These are phyloP conservation scores for Sylvilagus bachmani DNA, from an alignment of 2,113 vertebrate species.

Conservation along the genomic window DNA sequence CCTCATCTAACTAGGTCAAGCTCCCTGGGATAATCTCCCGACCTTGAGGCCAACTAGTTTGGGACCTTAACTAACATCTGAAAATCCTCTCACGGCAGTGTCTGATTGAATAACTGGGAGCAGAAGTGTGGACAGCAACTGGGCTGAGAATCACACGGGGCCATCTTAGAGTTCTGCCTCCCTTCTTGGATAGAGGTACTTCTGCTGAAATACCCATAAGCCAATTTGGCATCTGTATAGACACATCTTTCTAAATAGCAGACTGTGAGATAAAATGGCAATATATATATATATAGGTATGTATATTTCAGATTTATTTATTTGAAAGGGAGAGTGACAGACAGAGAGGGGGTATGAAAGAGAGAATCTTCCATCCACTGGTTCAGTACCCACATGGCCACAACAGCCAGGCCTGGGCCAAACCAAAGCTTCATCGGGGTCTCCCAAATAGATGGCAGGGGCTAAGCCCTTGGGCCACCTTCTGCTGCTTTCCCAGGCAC, in stretches of 20 bases:
- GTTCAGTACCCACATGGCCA: too few species aligned
- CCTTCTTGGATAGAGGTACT: neutral
- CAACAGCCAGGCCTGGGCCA: too few species aligned
- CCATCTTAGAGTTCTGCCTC: neutral
- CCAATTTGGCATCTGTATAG: neutral
- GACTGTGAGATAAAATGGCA: neutral
- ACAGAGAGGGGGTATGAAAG: too few species aligned
- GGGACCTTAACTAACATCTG: neutral
- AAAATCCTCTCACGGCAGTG: neutral
- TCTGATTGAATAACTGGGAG: neutral
- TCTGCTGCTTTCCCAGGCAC: too few species aligned
- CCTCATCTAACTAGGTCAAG: neutral
- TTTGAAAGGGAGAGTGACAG: too few species aligned
- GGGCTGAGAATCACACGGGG: neutral
- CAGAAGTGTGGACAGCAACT: neutral
- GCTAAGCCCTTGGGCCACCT: too few species aligned
- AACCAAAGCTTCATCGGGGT: too few species aligned
- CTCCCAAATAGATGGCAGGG: too few species aligned
- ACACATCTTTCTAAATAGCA: neutral
- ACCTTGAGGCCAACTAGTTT: neutral
- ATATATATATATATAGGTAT: too few species aligned
- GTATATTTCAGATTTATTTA: too few species aligned
- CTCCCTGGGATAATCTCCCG: neutral
- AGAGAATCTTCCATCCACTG: too few species aligned
- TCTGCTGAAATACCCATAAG: neutral